Evolutionary conservation across 2,888 invertebrate genomes (phyloP), one percentile per base, ranked within the genome.

Genomic region (Drosophila yooni): DNA sequence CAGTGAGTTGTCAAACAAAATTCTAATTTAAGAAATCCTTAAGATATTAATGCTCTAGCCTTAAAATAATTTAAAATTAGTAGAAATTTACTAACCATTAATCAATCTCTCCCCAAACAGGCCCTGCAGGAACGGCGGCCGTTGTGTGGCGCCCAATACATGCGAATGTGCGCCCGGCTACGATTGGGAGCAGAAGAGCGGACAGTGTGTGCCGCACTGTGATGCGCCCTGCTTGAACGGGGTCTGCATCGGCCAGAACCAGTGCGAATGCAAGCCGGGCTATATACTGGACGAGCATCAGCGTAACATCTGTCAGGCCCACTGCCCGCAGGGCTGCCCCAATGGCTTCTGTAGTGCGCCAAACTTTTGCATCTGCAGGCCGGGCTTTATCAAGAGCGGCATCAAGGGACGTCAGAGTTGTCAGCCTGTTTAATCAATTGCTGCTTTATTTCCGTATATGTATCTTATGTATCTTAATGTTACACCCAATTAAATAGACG

Each of bases 261-360:
- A 93, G 1, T 97, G 97, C 90, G 93, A 93, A 10, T 95, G 95
- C 76, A 94, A 94, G 65, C 71, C 92, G 15, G 95, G 95, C 46
- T 95, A 94, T 67, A 76, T 93, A 1, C 68, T 86, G 36, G 94
- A 95, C 74, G 92, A 91, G 3, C 51, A 70, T 3, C 91, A 91
- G 67, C 80, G 82, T 2, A 90, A 91, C 53, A 94, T 94, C 62
- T 96, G 96, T 78, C 81, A 94, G 7, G 95, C 96, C 0, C 92
- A 94, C 74, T 97, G 97, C 82, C 94, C 94, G 0, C 94, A 94
- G n/a, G 96, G 96, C 1, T 97, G 97, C 81, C 94, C 94, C 11
- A 97, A 97, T 87, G 97, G 96, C 0, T 94, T 94, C 27, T 97
- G 97, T 82, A 95, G 96, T 0, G 95, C 95, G 0, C 97, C 97